Conservation (phyloP, 2,113 vertebrate species). For the Furnarius figulus region DNA sequence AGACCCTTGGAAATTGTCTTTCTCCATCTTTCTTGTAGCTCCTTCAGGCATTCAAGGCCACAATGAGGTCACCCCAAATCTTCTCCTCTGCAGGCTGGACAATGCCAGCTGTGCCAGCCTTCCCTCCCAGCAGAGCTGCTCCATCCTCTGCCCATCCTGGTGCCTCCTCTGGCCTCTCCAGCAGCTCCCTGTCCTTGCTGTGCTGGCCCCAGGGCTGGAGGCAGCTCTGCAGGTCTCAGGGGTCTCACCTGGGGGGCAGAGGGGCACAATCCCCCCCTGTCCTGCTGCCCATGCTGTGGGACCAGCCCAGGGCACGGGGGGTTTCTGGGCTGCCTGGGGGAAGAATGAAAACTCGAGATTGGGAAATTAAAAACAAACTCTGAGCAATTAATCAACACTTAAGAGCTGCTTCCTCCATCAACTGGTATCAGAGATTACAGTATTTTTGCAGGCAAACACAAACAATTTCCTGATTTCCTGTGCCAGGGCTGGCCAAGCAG, state of each 20-base stretch:
- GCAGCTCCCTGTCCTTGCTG: background rate
- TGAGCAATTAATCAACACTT: background rate
- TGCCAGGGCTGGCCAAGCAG: background rate
- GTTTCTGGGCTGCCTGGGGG: background rate
- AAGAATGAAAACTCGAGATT: background rate
- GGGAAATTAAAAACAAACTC: background rate
- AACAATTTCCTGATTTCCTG: slow-evolving; percentile 9
- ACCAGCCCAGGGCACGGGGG: background rate
- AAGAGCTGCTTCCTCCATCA: background rate
- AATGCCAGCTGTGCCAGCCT: background rate
- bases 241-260: background rate
- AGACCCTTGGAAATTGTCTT: background rate
- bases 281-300: background rate
- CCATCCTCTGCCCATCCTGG: background rate
- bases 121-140: background rate
- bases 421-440: background rate
- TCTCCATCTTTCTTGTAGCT: too few relatives aligned
- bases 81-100: background rate
- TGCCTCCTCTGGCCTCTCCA: background rate
- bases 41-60: background rate
- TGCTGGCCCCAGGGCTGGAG: background rate
- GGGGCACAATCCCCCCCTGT: background rate
- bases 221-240: background rate
- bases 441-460: background rate
- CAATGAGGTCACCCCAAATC: background rate